Evolutionary conservation across 2,113 vertebrate genomes (phyloP), one percentile per base, ranked within the genome.

Genomic region (Propithecus coquereli): DNA sequence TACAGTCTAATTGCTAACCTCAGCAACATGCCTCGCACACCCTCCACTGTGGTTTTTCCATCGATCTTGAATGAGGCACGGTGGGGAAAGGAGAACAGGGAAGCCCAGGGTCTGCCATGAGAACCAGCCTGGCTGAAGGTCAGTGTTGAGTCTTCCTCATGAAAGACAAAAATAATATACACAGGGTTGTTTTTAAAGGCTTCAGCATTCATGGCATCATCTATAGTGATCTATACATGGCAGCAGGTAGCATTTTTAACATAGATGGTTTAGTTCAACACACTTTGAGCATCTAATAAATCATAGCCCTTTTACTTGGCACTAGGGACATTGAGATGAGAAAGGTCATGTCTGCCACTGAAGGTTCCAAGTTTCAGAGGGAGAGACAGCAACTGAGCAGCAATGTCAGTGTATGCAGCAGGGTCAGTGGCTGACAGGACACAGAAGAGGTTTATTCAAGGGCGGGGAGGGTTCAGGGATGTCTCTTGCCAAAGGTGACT

Each of bases 21-120:
- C 68, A 43, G 68, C 27, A 11, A 43, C 43, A 6, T 12, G 2
- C 23, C 1, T 3, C 5, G 18, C 3, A 2, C 10, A 43, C 14
- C 3, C 8, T 77, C 30, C 7, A 3, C 22, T 0, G 1, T 5
- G 73, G 10, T 22, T 37, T 45, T 27, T 25, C 37, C 23, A 2
- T 17, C 2, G 0, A 23, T 25, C 57, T 54, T 73, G 37, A 30
- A 16, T 13, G 27, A 43, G 11, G 8, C 6, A 6, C 30, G 11
- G n/a, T 2, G 5, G 66, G 9, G 5, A 65, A 65, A 6, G 50
- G 4, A 1, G 3, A 1, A 0, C 1, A 1, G 0, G 5, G 1
- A 57, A 63, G 12, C 34, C n/a, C 59, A 1, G 9, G 70, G 14
- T 50, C 34, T 8, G 5, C 0, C 3, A 5, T 12, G 37, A 57